Conservation (phyloP, 2,797 vertebrate species). For the Pteropus rufus region DNA sequence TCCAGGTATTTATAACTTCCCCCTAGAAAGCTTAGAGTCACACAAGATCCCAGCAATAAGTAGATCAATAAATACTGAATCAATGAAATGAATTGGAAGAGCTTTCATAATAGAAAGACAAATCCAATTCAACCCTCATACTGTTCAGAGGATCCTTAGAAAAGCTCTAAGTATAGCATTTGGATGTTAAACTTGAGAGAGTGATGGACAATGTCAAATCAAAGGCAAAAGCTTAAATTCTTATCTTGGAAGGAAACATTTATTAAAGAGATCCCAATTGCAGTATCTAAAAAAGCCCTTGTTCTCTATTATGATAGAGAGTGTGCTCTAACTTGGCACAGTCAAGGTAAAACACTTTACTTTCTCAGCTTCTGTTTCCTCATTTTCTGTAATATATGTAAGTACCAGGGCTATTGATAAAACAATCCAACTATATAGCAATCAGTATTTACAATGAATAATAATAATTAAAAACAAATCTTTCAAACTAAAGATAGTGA, state of each 20-base stretch:
- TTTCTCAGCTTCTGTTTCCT: background rate
- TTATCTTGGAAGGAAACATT: background rate
- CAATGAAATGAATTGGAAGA: conserved; percentile 13
- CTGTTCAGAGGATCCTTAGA: background rate
- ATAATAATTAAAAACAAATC: background rate
- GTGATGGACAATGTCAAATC: background rate
- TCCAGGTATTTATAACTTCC: background rate
- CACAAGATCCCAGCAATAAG: background rate
- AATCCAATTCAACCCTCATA: background rate
- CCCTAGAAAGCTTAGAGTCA: background rate
- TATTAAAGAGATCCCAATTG: background rate
- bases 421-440: background rate
- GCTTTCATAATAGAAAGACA: background rate
- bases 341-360: background rate
- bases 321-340: background rate
- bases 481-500: background rate
- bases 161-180: background rate
- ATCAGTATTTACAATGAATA: background rate
- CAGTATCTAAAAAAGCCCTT: background rate
- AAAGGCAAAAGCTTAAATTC: background rate
- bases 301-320: background rate
- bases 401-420: background rate
- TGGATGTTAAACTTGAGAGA: background rate
- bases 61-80: background rate
- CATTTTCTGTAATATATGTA: background rate